Evolutionary conservation across 2,113 vertebrate species (phyloP), one percentile per base, ranked within the genome.

Genomic region (Amia ocellicauda): DNA sequence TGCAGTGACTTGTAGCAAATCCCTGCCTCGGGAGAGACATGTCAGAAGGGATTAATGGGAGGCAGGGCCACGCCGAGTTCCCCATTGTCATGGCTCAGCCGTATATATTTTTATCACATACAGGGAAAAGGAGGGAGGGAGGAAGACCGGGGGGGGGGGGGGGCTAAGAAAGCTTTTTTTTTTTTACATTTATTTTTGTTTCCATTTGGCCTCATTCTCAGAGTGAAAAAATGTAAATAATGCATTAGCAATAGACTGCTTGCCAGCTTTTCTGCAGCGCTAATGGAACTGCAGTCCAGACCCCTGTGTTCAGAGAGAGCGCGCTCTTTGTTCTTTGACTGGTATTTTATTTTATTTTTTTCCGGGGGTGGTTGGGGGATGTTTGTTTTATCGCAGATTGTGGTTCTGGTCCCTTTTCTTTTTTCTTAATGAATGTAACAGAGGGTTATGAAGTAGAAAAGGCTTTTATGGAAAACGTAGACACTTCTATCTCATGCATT

Each of bases 1-100:
- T 86, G 88, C 83, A 80, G 85, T 28, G 58, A 87, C 88, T 85
- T 85, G 88, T 85, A 91, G 88, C 86, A 88, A 84, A 85, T 81
- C 81, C 76, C 76, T 74, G 83, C 87, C 88, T 81, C 81, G n/a
- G 71, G 66, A 88, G 87, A 90, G 74, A 84, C 86, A 85, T 82
- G 78, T 86, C 83, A 70, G 77, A 78, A 78, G 84, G 86, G 85
- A 86, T 86, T 89, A 83, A 80, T 83, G 78, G 72, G 77, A 75
- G 80, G 56, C 63, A 65, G 83, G 82, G 75, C 75, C 79, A 83
- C 84, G 77, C 73, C 68, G 78, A 83, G 78, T 84, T 89, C 87
- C 83, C 84, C 86, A 78, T 83, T 88, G 89, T 88, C 82, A 78
- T 80, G 80, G 70, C 62, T 62, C 78, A 83, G 79, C 81, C 69